A percentile compares a stretch with the other conserved stretches of the same genome.
Conservation (phyloP, 2,113 vertebrate species). For the Pachypanchax playfairii region DNA sequence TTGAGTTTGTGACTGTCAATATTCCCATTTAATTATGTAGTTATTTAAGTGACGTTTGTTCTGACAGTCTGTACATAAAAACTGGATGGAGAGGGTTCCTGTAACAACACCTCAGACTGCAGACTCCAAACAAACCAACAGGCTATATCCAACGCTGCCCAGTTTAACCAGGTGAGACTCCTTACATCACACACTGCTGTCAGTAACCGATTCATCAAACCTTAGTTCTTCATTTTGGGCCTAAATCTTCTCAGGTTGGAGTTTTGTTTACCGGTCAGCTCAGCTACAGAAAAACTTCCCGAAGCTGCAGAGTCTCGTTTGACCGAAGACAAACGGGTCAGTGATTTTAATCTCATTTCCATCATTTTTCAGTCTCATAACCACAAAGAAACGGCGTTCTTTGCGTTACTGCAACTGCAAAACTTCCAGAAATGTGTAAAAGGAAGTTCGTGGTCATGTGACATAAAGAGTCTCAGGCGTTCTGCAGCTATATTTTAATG, state of each 20-base stretch:
- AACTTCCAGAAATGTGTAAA: constrained; percentile 67
- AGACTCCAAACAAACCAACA: constrained; percentile 10
- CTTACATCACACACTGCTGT: too few species aligned
- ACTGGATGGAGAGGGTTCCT: not conserved
- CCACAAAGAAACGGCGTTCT: not conserved
- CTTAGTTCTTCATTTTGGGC: not conserved
- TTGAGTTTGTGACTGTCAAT: too few species aligned
- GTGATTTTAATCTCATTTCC: too few species aligned
- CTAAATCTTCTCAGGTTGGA: constrained; percentile 41
- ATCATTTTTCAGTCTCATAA: not conserved
- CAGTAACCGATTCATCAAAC: not conserved
- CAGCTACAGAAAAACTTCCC: not conserved
- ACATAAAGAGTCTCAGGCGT: constrained; percentile 11
- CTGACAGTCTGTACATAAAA: too few species aligned
- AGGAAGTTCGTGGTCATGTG: constrained; percentile 46
- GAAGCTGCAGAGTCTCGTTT: not conserved
- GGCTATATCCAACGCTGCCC: constrained; percentile 60
- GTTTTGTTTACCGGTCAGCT: not conserved
- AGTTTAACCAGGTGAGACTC: constrained; percentile 29
- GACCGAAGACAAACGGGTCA: constrained; percentile 40
- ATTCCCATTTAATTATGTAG: too few species aligned
- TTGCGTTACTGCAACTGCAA: constrained; percentile 50
- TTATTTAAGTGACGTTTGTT: too few species aligned
- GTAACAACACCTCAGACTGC: not conserved
- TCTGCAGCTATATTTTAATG: not conserved